Evolutionary conservation across 2,888 invertebrate genomes (phyloP), one percentile per base, ranked within the genome.

Genomic region (Thymelicus sylvestris): DNA sequence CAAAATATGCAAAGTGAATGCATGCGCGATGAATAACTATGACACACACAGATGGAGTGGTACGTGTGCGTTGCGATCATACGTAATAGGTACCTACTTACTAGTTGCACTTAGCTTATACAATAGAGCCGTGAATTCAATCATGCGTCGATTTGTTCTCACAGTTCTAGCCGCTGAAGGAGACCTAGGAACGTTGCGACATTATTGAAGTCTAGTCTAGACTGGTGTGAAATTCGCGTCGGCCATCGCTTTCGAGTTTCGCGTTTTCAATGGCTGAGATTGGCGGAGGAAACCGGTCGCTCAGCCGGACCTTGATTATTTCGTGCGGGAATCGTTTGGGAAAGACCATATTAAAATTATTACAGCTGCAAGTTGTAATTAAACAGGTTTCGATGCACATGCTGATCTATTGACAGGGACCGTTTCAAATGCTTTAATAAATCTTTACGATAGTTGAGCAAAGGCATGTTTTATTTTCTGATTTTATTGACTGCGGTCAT

Each of bases 171-270:
- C 83, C 85, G 78, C 76, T 79, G 82, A 79, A 74, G 78, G 77
- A 80, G 81, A 81, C 72, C 77, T 81, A 81, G 82, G 74, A 76
- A 68, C 80, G 84, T 89, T 87, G 87, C 89, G 84, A 86, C 87
- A 91, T 81, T 81, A 83, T 83, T 73, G 77, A 77, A 83, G 84
- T 88, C 89, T 90, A 90, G 88, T 86, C 90, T 86, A 90, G 86
- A 88, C 85, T 85, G 91, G 93, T 92, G 91, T 92, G 92, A 92
- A 92, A 91, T 89, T 90, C 89, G 89, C 90, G 86, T 86, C 89
- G 86, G 85, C 86, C 85, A 81, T 83, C 79, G 87, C 92, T 89
- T 91, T 92, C 89, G 89, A 86, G 86, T 82, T 85, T 92, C 90
- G 89, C 86, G 86, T 82, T 86, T 88, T 90, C 88, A 90, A 90